Evolutionary conservation across 2,113 vertebrate species (phyloP).

Genomic region (Nibea coibor): DNA sequence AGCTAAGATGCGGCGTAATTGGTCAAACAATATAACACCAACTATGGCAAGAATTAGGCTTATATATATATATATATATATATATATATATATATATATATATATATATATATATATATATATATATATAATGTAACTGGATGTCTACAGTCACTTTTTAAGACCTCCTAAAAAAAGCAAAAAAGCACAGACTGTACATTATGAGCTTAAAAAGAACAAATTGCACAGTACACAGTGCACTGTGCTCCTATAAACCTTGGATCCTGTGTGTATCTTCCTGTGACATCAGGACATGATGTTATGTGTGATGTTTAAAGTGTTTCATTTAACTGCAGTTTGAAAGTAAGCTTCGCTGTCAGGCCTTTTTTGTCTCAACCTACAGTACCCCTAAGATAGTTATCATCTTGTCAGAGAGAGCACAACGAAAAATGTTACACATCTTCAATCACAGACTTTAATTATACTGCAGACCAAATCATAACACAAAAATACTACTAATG

Average conservation of each 20-base stretch:
- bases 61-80: no score
- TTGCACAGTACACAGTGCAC: neutral
- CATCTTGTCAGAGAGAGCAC: conserved; percentile 4
- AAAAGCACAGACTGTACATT: neutral
- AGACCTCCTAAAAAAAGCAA: neutral
- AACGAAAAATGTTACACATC: neutral
- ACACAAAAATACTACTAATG: neutral
- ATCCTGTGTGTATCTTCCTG: neutral
- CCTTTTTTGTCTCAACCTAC: neutral
- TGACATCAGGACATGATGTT: conserved; percentile 15
- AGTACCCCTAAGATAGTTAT: neutral
- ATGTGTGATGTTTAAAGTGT: conserved; percentile 3
- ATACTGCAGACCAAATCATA: neutral
- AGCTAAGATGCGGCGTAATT: conserved; percentile 5
- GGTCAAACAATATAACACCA: conserved; percentile 24
- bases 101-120: no score
- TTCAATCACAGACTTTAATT: conserved; percentile 4
- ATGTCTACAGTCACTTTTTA: neutral
- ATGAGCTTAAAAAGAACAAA: neutral
- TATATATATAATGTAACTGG: neutral
- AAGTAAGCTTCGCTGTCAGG: neutral
- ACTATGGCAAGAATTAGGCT: no score
- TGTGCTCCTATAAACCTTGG: neutral
- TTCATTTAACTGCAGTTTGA: conserved; percentile 7
- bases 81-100: no score